Conservation (phyloP, 2,797 vertebrate genomes). For the Oophaga sylvatica region DNA sequence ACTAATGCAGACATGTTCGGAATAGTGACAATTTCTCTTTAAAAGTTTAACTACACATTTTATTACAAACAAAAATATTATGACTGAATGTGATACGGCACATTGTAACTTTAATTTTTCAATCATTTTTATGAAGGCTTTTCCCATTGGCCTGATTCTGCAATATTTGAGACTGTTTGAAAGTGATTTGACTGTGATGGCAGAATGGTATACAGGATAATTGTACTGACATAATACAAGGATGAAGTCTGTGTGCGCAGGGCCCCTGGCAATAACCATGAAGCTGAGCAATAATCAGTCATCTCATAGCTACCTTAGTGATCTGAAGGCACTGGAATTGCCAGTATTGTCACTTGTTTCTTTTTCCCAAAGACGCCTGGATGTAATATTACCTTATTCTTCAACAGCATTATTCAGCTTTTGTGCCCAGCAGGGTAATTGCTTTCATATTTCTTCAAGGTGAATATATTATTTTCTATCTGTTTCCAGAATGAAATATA, state of each 20-base stretch:
- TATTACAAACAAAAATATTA: not conserved
- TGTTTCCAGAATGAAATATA: too few species aligned
- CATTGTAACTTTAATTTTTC: not conserved
- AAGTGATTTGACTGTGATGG: not conserved
- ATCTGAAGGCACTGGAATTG: not conserved
- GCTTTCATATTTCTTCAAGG: too few species aligned
- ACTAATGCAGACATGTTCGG: too few species aligned
- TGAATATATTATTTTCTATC: too few species aligned
- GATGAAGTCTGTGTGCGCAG: slow-evolving; percentile 4
- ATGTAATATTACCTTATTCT: not conserved
- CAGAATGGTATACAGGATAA: not conserved
- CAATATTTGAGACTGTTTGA: not conserved
- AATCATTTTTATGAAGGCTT: not conserved
- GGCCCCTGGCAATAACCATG: not conserved
- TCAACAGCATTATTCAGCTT: not conserved
- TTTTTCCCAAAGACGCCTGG: too few species aligned
- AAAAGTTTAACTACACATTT: too few species aligned
- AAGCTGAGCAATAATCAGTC: not conserved
- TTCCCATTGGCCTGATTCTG: not conserved
- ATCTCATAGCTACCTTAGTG: not conserved
- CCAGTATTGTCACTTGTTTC: not conserved
- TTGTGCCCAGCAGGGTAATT: not conserved
- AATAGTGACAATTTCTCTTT: too few species aligned
- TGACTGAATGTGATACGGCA: not conserved
- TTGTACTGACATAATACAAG: not conserved